Evolutionary conservation across 2,797 vertebrate species (phyloP).

Genomic region (Mionectes olivaceus): DNA sequence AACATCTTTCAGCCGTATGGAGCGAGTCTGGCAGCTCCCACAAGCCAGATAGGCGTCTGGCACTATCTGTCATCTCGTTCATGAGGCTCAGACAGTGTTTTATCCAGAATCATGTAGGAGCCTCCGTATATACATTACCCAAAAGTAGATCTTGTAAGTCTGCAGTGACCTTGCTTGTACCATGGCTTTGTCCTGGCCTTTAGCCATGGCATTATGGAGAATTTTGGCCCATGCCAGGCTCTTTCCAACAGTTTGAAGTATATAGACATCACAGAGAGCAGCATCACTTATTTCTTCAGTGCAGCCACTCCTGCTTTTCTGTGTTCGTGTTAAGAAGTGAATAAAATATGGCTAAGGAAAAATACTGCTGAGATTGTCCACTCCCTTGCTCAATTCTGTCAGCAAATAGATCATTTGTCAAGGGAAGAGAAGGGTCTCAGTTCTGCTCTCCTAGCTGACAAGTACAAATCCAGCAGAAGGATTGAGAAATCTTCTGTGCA

Average conservation of each 20-base stretch:
- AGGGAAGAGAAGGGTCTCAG: background rate
- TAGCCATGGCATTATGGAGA: background rate
- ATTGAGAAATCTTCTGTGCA: background rate
- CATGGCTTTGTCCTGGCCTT: background rate
- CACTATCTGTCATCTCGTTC: slow-evolving; percentile 35
- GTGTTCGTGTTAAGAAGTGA: background rate
- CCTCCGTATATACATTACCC: background rate
- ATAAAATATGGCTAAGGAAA: slow-evolving; percentile 12
- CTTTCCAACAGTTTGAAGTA: background rate
- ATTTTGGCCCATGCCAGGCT: background rate
- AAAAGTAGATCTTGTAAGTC: background rate
- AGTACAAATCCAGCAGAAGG: background rate
- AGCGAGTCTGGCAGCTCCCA: slow-evolving; percentile 50
- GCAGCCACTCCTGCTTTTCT: slow-evolving; percentile 10
- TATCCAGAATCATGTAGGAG: background rate
- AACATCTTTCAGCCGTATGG: slow-evolving; percentile 17
- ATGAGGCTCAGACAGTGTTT: background rate
- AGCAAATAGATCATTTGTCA: slow-evolving; percentile 13
- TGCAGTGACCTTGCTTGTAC: background rate
- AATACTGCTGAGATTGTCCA: slow-evolving; percentile 6
- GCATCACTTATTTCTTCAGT: background rate
- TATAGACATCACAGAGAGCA: background rate
- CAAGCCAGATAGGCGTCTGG: slow-evolving; percentile 11
- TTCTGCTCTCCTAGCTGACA: background rate
- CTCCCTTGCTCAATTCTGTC: slow-evolving; percentile 8